Evolutionary conservation across 2,888 invertebrate species (phyloP).

Genomic region (Trichopoda pennipes): DNA sequence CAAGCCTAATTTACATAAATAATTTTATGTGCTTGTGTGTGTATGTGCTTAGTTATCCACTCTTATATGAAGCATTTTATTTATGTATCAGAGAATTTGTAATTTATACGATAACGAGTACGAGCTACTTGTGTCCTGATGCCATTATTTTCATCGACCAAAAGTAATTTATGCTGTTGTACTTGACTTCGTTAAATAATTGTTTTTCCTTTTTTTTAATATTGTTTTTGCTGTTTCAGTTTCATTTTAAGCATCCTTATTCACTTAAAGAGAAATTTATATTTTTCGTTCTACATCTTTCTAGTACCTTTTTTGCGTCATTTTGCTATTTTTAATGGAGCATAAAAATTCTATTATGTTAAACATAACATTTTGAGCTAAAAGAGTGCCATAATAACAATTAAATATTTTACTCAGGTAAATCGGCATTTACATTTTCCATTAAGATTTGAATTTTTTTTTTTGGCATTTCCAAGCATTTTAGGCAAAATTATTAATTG

Average conservation of each 20-base stretch:
- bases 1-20: slow-evolving; percentile 16
- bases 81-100: slow-evolving; percentile 15
- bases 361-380: slow-evolving; percentile 31
- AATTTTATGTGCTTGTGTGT: neutral
- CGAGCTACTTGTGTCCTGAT: slow-evolving; percentile 16
- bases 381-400: slow-evolving; percentile 30
- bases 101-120: slow-evolving; percentile 1
- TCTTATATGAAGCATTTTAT: slow-evolving; percentile 9
- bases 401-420: slow-evolving; percentile 1
- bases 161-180: slow-evolving; percentile 48
- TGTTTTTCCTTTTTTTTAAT: neutral
- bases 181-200: slow-evolving; percentile 26
- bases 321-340: slow-evolving; percentile 49
- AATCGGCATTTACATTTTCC: too few species aligned
- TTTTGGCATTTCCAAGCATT: too few species aligned
- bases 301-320: too few species aligned
- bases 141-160: slow-evolving; percentile 38
- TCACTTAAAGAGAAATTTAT: slow-evolving; percentile 5
- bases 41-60: neutral
- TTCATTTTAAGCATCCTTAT: slow-evolving; percentile 29
- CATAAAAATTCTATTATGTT: slow-evolving; percentile 46
- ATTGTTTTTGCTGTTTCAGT: neutral
- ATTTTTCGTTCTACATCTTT: neutral
- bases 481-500: too few species aligned
- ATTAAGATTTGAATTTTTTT: too few species aligned